Conservation (phyloP, 2,888 invertebrate genomes). For the Gari tellinella region DNA sequence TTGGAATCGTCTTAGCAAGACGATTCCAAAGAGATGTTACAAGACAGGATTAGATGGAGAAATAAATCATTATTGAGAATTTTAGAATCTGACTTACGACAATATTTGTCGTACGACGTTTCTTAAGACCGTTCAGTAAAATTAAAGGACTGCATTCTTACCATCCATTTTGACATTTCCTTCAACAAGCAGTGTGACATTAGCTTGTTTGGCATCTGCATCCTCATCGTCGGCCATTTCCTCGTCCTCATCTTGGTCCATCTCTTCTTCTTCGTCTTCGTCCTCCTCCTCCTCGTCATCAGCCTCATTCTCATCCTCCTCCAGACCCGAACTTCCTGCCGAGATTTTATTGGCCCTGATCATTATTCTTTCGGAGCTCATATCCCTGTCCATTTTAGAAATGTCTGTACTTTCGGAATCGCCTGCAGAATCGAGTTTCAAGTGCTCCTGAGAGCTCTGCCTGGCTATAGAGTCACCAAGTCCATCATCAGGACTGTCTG, state of each 20-base stretch:
- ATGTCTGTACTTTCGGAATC: constrained; percentile 76
- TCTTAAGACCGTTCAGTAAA: no score
- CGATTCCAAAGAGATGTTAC: no score
- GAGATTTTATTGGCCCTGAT: constrained; percentile 84
- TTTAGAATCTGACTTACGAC: no score
- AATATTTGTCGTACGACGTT: no score
- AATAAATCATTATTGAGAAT: no score
- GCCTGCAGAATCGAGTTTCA: constrained; percentile 75
- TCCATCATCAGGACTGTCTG: constrained; percentile 82
- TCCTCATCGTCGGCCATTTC: constrained; percentile 30
- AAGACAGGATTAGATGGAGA: no score
- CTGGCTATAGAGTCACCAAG: constrained; percentile 80
- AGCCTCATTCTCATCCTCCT: constrained; percentile 67
- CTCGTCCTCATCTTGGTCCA: constrained; percentile 39
- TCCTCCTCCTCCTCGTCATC: constrained; percentile 57
- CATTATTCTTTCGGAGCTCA: constrained; percentile 61
- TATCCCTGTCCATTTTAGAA: constrained; percentile 69
- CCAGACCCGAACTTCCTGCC: constrained; percentile 83
- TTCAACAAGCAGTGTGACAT: constrained; percentile 34
- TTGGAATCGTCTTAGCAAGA: no score
- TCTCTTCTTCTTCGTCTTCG: constrained; percentile 45
- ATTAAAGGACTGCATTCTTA: no score
- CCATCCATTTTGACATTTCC: constrained; percentile 12
- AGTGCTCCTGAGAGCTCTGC: constrained; percentile 72
- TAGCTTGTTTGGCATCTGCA: constrained; percentile 9